Base-by-base conservation (phyloP, 2,797 vertebrate genomes). In the Vireo griseus region DNA sequence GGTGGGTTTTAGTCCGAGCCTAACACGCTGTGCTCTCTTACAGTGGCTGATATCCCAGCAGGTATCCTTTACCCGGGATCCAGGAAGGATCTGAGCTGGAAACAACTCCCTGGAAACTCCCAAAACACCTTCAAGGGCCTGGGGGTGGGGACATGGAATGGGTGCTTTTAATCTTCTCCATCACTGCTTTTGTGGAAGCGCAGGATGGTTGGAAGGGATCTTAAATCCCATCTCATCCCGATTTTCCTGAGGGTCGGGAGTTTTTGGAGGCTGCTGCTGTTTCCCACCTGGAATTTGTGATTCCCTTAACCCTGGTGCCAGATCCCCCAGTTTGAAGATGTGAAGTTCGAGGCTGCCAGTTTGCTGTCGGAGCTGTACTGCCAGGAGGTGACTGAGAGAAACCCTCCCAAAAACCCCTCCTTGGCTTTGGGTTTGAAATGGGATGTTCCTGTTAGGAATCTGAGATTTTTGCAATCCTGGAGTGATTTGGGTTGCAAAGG, bases 341-440 rank as follows among this genome's bases (percentile, higher is more conserved):
- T 99, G 57, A 99, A 99, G 96, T 99, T 99, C 85, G 99, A 99
- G 97, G 99, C 99, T 19, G 99, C 99, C 51, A 99, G 99, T 97
- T 99, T 99, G 77, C 97, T 99, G 88, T 99, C 99, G 0, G 99
- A 99, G 90, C 98, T 99, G 15, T 99, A 99, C 89, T 99, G 99
- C 96, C 99, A 99, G 97, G 99, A 99, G 99, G 99, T 99, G 98
- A 98, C 97, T 17, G 42, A 47, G 33, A 7, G 15, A 18, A 35
- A 2, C 6, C 14, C 58, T 25, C 35, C 35, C 31, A 4, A 5
- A 9, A 63, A 3, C 5, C 17, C 4, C 13, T 33, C 28, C 16
- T 33, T 0, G 1, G 0, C 0, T 35, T 26, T 3, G 9, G 16
- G 5, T 4, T 33, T 5, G 26, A 15, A 29, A 4, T 0, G 2